Evolutionary conservation across 2,113 vertebrate species (phyloP), one percentile per base, ranked within the genome.

Genomic region (Nothoprocta perdicaria): DNA sequence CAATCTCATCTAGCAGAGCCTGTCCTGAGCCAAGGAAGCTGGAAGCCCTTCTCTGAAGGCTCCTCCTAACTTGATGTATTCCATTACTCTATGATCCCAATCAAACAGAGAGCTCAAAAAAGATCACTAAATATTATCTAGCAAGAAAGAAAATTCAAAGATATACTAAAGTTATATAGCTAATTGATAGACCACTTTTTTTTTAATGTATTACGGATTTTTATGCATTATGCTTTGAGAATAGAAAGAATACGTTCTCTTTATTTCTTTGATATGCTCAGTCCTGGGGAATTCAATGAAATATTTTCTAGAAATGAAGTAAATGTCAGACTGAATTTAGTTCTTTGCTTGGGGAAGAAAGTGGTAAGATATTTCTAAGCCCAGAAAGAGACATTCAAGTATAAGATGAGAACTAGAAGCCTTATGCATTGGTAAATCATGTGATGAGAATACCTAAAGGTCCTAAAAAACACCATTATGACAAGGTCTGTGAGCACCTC

Each of bases 201-300:
- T 33, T 46, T 23, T n/a, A n/a, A 46, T 46, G 46, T 19, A 46
- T 46, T 46, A 21, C 19, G 46, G 3, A n/a, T 57, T 65, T 14
- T 9, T 5, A 2, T 4, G 16, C 1, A 24, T 1, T 3, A 41
- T 4, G 6, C 33, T 19, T 0, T 1, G 22, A 71, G 5, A 40
- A 27, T 5, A 79, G 63, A 74, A 0, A 0, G 33, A 61, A 15
- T 4, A 13, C 7, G 11, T 61, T 12, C 38, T 26, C 38, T 52
- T 9, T 41, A 24, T 48, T 82, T 61, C 58, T 63, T 8, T 8
- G 0, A 22, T 38, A 75, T 33, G 55, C 9, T 31, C 40, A 57
- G 14, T 57, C 21, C 11, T 33, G 40, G 3, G 14, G 58, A 86
- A 82, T 12, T 2, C 43, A 68, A n/a, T 3, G 29, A 2, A 45